Conservation (phyloP, 2,888 invertebrate genomes). For the Cerastis rubricosa region DNA sequence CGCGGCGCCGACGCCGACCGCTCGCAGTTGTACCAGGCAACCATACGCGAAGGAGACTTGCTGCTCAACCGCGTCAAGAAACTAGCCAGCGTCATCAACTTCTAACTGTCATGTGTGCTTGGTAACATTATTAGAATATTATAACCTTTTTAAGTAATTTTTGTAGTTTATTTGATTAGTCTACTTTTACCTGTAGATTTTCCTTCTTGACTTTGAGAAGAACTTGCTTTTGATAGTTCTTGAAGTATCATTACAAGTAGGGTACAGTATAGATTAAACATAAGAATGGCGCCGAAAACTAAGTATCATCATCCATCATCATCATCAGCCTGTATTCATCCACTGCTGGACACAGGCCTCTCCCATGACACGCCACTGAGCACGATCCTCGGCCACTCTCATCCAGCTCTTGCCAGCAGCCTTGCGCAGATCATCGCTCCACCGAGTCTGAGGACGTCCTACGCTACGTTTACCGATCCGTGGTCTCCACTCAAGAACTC, state of each 20-base stretch:
- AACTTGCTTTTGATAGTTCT: neutral
- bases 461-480: too few relatives aligned
- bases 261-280: neutral
- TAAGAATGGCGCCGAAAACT: neutral
- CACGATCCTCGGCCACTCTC: too few relatives aligned
- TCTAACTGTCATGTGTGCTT: slow-evolving; percentile 89
- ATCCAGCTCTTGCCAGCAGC: too few relatives aligned
- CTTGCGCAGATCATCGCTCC: too few relatives aligned
- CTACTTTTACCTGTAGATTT: slow-evolving; percentile 21
- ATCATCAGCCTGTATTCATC: too few relatives aligned
- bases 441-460: too few relatives aligned
- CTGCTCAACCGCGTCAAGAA: slow-evolving; percentile 99
- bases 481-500: too few relatives aligned
- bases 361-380: too few relatives aligned
- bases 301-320: too few relatives aligned
- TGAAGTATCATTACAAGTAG: neutral
- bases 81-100: slow-evolving; percentile 99
- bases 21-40: slow-evolving; percentile 96
- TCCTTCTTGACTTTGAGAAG: neutral
- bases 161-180: slow-evolving; percentile 55
- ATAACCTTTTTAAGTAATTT: slow-evolving; percentile 59
- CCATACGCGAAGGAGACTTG: slow-evolving; percentile 99
- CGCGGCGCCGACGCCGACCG: slow-evolving; percentile 90
- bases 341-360: too few relatives aligned
- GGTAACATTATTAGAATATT: slow-evolving; percentile 64